Evolutionary conservation across 1,140 invertebrate species (phyloP), one percentile per base, ranked within the genome.

Genomic region (Eubasilissa regina): DNA sequence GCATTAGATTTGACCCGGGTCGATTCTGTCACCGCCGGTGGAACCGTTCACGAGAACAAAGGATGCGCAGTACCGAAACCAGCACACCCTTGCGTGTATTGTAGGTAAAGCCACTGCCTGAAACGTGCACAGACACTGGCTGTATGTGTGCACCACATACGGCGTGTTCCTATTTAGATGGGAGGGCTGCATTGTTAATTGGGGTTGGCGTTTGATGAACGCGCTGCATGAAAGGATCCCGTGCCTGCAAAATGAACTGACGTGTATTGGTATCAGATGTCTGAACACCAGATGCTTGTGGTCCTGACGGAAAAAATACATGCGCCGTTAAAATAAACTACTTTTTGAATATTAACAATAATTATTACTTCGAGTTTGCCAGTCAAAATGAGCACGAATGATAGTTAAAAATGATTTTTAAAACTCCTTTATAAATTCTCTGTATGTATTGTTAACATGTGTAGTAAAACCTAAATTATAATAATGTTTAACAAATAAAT

Each of bases 131-230:
- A 19, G 1, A 35, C 25, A 6, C 25, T 35, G 25, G 25, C 1
- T 35, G 25, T 35, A 35, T 35, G 25, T 35, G 25, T 35, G 25
- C 25, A 6, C 25, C 25, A 35, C 25, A 35, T 6, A 35, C 25
- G 25, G 25, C 1, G 25, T 6, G 25, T 35, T 35, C 25, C 25
- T 58, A 58, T 58, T 15, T 58, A 58, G 55, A 15, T 21, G 19
- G 21, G 60, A 62, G 60, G n/a, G 44, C 35, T 13, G 17, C 43
- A 68, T 68, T 68, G 64, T 17, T 47, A 68, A 68, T 68, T 68
- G 64, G 44, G 64, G 64, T 45, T 68, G 43, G 44, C 44, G 17
- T 68, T 17, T 68, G 64, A 68, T 45, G 64, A 68, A 68, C 44
- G 64, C 64, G 43, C 19, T 48, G 64, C 64, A 48, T 68, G 64